phyloP scores from a whole-genome alignment of 2,888 invertebrate genomes.

The Epinotia nisella region DNA sequence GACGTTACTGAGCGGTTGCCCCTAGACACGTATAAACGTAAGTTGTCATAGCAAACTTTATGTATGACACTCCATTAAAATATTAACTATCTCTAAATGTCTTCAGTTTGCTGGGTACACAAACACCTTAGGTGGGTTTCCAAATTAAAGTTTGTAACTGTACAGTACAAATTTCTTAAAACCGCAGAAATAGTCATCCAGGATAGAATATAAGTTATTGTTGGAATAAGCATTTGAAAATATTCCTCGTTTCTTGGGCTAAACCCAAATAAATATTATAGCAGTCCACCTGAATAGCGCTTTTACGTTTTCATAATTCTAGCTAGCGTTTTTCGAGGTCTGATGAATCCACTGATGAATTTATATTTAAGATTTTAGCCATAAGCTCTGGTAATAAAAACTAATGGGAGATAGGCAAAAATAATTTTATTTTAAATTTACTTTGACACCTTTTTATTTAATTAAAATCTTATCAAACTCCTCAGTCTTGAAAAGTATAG shows the following conservation, averaged over 20 bases:
- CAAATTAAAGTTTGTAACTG: too few species aligned
- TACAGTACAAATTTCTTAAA: too few species aligned
- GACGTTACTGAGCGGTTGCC: too few species aligned
- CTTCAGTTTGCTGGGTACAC: too few species aligned
- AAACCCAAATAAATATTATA: slow-evolving; percentile 36
- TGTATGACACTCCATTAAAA: too few species aligned
- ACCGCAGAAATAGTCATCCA: too few species aligned
- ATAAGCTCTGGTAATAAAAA: background rate
- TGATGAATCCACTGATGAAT: background rate
- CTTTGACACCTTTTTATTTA: background rate
- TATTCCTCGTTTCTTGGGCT: background rate
- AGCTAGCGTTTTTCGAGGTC: background rate
- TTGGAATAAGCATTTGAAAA: background rate
- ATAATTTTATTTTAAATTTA: background rate
- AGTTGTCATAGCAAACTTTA: too few species aligned
- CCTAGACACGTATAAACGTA: too few species aligned
- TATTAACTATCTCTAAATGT: too few species aligned
- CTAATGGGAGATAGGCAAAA: background rate
- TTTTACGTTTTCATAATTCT: slow-evolving; percentile 21
- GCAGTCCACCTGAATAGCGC: slow-evolving; percentile 20
- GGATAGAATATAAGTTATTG: background rate
- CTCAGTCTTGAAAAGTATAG: too few species aligned
- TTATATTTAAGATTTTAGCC: slow-evolving; percentile 2
- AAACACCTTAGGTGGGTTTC: too few species aligned
- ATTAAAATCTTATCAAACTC: background rate